Conservation (phyloP, 2,888 invertebrate genomes). For the Xiphydria camelus region DNA sequence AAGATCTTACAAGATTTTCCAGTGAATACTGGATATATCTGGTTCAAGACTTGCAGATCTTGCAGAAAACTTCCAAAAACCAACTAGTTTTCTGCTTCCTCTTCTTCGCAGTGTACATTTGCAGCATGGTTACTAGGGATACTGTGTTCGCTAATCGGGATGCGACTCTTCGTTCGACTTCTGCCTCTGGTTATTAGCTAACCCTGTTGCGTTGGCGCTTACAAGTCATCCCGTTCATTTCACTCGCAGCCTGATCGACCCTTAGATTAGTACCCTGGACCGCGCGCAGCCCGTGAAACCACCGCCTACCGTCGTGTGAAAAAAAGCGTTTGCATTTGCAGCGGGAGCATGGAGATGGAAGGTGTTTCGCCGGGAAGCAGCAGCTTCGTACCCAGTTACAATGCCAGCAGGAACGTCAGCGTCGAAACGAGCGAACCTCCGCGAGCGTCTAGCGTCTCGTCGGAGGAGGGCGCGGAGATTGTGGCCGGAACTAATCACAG, state of each 20-base stretch:
- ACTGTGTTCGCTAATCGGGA: too few relatives aligned
- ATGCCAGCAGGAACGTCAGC: conserved; percentile 53
- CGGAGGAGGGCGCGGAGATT: conserved; percentile 50
- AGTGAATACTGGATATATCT: too few relatives aligned
- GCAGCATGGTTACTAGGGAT: too few relatives aligned
- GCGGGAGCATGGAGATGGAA: conserved; percentile 56
- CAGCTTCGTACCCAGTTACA: conserved; percentile 52
- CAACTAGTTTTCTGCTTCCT: too few relatives aligned
- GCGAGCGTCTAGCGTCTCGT: conserved; percentile 56
- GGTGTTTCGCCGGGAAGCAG: conserved; percentile 54
- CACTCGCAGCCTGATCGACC: background rate
- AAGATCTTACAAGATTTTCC: too few relatives aligned
- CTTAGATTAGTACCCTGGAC: conserved; percentile 1
- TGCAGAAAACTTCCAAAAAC: too few relatives aligned
- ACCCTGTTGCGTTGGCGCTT: conserved; percentile 3
- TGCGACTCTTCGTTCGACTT: background rate
- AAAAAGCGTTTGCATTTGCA: conserved; percentile 22
- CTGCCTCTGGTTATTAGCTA: conserved; percentile 1
- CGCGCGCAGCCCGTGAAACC: background rate
- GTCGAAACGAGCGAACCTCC: conserved; percentile 58
- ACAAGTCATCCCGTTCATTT: conserved; percentile 1
- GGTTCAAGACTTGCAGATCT: too few relatives aligned
- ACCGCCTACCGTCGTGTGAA: background rate
- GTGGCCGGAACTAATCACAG: conserved; percentile 48
- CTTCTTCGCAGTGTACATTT: too few relatives aligned